Percentiles rank a stretch among this genome's conserved stretches.
Conservation (phyloP, 2,797 vertebrate species). For the Hemitrygon akajei region DNA sequence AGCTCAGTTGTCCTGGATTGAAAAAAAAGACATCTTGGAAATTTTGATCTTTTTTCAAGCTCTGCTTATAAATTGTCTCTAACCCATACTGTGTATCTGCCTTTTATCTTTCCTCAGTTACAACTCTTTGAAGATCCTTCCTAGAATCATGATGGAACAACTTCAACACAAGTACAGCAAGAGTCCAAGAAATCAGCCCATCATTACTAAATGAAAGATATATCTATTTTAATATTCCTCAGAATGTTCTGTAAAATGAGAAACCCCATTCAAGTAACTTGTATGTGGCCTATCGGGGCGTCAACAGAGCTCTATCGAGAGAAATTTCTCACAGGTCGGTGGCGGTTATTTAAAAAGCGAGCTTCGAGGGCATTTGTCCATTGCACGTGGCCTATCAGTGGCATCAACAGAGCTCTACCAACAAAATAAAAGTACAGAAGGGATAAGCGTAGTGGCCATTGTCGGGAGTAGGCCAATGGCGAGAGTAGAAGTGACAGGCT, state of each 20-base stretch:
- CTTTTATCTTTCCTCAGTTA: neutral
- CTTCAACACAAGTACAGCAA: neutral
- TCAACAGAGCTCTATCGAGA: too few species aligned
- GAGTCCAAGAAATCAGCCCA: neutral
- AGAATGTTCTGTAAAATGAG: neutral
- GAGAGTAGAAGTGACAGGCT: too few species aligned
- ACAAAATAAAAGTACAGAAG: too few species aligned
- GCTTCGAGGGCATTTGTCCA: too few species aligned
- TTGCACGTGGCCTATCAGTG: too few species aligned
- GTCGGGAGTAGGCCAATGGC: too few species aligned
- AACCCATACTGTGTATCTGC: neutral
- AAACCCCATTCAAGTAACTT: neutral
- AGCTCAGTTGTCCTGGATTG: neutral
- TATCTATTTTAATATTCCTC: neutral
- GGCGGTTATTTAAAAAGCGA: too few species aligned
- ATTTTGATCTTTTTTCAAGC: neutral
- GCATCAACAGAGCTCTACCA: too few species aligned
- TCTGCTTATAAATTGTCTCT: neutral
- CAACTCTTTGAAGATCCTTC: neutral
- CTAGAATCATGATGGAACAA: neutral
- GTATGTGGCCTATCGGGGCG: too few species aligned
- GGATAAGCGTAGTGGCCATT: too few species aligned
- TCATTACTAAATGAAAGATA: neutral
- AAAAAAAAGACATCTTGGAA: neutral
- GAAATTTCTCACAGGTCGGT: too few species aligned